These are phyloP conservation scores for Onchidella celtica DNA, from an alignment of 2,888 invertebrate genomes.

Conservation along the genomic window DNA sequence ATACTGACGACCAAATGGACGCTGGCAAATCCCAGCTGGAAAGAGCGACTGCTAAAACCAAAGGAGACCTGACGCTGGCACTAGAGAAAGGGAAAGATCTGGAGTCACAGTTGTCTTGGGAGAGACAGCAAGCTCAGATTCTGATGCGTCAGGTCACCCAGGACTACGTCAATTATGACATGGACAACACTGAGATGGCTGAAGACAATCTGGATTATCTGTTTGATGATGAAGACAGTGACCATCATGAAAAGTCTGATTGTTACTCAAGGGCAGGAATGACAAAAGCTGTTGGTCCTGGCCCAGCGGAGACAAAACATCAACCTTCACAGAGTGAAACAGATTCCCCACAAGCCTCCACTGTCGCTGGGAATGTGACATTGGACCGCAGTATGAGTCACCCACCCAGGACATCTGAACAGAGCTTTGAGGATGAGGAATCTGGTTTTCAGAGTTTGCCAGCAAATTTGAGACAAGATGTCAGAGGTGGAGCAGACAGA, in stretches of 20 bases:
- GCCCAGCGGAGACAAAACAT: too few relatives aligned
- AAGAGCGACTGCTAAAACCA: conserved; percentile 23
- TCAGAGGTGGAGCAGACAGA: not conserved
- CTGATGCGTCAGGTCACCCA: conserved; percentile 57
- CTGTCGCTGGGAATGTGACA: too few relatives aligned
- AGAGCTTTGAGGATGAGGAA: not conserved
- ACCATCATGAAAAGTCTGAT: conserved; percentile 51
- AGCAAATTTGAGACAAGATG: not conserved
- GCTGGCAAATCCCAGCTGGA: not conserved
- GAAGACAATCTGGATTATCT: conserved; percentile 73
- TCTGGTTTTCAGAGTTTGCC: conserved; percentile 13
- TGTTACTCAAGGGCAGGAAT: not conserved
- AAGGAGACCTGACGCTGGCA: conserved; percentile 60
- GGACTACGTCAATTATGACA: conserved; percentile 63
- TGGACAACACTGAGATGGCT: conserved; percentile 45
- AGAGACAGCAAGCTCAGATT: conserved; percentile 55
- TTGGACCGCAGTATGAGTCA: conserved; percentile 32
- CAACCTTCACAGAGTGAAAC: not conserved
- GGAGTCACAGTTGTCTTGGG: conserved; percentile 56
- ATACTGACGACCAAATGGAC: too few relatives aligned
- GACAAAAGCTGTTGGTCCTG: not conserved
- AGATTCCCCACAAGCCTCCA: not conserved
- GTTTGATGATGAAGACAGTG: conserved; percentile 66
- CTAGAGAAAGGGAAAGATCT: conserved; percentile 57
- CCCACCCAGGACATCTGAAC: not conserved